Evolutionary conservation across 2,797 vertebrate species (phyloP).

Genomic region (Hirundo rustica): DNA sequence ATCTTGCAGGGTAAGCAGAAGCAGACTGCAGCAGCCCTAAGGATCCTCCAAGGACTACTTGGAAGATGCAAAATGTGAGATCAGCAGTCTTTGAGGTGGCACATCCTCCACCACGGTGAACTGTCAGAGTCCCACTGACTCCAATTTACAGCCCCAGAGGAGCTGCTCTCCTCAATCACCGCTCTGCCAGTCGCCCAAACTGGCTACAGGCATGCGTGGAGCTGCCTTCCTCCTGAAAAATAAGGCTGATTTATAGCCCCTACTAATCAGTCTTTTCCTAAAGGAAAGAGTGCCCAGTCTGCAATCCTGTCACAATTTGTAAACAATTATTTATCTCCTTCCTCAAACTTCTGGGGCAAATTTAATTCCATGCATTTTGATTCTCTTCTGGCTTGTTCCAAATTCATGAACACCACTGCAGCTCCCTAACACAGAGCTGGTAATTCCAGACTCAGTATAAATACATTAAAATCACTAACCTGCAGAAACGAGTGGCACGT

Average conservation of each 20-base stretch:
- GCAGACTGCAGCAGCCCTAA: constrained; percentile 35
- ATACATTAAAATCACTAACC: background rate
- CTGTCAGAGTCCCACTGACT: background rate
- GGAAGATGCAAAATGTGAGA: background rate
- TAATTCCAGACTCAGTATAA: background rate
- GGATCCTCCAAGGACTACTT: constrained; percentile 51
- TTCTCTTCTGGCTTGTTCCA: background rate
- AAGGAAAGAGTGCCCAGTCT: background rate
- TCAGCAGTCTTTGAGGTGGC: background rate
- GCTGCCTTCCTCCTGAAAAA: background rate
- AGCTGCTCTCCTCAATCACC: background rate
- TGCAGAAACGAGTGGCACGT: background rate
- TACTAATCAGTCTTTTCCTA: background rate
- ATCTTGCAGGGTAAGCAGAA: constrained; percentile 53
- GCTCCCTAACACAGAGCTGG: background rate
- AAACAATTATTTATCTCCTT: background rate
- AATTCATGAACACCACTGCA: background rate
- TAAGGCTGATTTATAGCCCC: background rate
- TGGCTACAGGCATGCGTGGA: background rate
- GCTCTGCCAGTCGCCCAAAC: background rate
- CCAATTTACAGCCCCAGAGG: constrained; percentile 34
- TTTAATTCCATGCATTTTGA: background rate
- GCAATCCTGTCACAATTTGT: background rate
- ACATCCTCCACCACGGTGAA: background rate
- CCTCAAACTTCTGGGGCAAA: background rate